A percentile compares a stretch with the other conserved stretches of the same genome.
These are phyloP conservation scores for Ectemnius cavifrons DNA, from an alignment of 2,888 invertebrate genomes.

Conservation along the genomic window DNA sequence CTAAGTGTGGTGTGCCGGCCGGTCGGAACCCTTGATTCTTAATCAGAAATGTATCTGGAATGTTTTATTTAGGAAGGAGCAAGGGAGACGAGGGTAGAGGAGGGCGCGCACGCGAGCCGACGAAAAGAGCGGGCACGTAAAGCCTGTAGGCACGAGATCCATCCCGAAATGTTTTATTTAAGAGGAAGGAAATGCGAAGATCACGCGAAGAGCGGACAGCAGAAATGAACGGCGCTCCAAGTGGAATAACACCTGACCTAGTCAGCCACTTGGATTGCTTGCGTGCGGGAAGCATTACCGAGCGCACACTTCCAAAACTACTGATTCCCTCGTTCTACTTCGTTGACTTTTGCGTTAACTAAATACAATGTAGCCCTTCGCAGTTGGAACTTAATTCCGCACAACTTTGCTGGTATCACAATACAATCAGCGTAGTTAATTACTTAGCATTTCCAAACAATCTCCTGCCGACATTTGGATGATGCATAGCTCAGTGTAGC, in stretches of 20 bases:
- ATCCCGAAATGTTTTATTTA: slow-evolving; percentile 51
- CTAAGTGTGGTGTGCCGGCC: too few relatives aligned
- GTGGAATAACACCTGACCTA: slow-evolving; percentile 26
- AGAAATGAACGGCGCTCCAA: slow-evolving; percentile 19
- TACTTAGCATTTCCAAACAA: not conserved
- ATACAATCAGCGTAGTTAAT: too few relatives aligned
- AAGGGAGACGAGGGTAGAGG: slow-evolving; percentile 27
- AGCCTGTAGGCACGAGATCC: slow-evolving; percentile 6
- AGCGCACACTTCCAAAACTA: not conserved
- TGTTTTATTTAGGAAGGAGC: slow-evolving; percentile 50
- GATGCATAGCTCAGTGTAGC: slow-evolving; percentile 13
- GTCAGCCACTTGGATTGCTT: slow-evolving; percentile 26
- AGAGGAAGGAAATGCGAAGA: slow-evolving; percentile 36
- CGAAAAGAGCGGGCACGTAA: slow-evolving; percentile 35
- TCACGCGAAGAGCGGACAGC: slow-evolving; percentile 35
- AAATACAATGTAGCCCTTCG: too few relatives aligned
- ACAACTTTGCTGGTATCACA: too few relatives aligned
- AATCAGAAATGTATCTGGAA: slow-evolving; percentile 48
- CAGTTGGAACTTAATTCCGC: too few relatives aligned
- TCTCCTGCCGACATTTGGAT: not conserved
- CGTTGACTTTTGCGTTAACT: not conserved
- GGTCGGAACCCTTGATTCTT: slow-evolving; percentile 33
- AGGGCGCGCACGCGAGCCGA: slow-evolving; percentile 40
- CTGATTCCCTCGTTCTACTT: not conserved
- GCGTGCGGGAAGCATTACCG: slow-evolving; percentile 10